phyloP scores from a whole-genome alignment of 64 coral and sea anemone species.

The Dendrophyllia cribrosa region DNA sequence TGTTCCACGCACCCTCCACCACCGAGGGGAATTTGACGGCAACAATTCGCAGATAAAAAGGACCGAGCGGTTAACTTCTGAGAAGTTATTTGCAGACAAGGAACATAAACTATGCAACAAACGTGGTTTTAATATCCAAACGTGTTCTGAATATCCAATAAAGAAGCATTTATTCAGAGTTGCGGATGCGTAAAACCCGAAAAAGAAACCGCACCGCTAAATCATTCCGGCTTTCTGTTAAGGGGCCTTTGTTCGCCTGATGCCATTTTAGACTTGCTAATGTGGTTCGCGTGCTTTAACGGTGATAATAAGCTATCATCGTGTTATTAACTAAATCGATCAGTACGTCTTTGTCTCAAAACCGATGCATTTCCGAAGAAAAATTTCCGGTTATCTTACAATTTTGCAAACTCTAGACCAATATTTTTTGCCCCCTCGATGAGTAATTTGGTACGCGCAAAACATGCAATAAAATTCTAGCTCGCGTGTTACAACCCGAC shows the following conservation, averaged over 20 bases:
- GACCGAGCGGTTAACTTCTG: neutral
- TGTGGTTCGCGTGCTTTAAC: neutral
- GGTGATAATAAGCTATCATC: slow-evolving; percentile 11
- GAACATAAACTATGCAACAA: neutral
- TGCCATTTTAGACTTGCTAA: neutral
- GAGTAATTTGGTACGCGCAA: too few relatives aligned
- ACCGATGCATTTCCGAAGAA: neutral
- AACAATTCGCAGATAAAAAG: neutral
- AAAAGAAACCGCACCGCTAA: slow-evolving; percentile 4
- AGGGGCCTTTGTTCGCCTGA: neutral
- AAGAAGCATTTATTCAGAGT: neutral
- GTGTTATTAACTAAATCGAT: neutral
- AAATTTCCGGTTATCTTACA: neutral
- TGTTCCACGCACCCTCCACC: too few relatives aligned
- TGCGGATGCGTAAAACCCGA: neutral
- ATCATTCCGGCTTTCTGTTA: neutral
- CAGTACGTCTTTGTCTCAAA: neutral
- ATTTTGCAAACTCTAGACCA: neutral
- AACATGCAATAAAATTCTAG: neutral
- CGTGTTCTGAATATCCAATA: slow-evolving; percentile 11
- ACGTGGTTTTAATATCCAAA: neutral
- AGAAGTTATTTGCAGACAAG: neutral
- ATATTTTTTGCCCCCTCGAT: neutral
- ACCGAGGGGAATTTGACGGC: too few relatives aligned
- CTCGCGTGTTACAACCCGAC: too few relatives aligned